Base-by-base conservation (phyloP, 2,797 vertebrate species). In the Coendou prehensilis region DNA sequence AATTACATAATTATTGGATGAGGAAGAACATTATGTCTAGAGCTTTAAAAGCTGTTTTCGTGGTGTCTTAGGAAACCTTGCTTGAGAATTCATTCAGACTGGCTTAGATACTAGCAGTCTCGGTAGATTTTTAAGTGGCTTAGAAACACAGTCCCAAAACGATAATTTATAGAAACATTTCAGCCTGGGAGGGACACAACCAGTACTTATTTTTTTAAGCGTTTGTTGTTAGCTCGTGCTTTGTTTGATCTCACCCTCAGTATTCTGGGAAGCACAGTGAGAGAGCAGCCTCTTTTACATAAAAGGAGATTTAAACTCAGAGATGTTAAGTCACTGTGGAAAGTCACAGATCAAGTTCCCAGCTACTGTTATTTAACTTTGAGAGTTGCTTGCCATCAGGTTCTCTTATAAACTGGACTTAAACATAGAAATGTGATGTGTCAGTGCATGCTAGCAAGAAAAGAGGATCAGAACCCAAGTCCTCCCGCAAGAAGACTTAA, bases 271-370 rank as follows among this genome's bases (percentile, higher is more conserved):
- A 97, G 67, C 56, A 28, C 80, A 1, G 0, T 79, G 83, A 89
- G 94, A 94, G 73, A 94, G 80, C 57, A 87, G 47, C 84, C 56
- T 97, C 61, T 93, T 97, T 93, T 94, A 93, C 64, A 69, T 96
- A 96, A 92, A 93, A 89, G 94, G 83, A 97, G 30, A 82, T 91
- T 97, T 93, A 78, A 96, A 93, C 83, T 95, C 80, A 88, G 96
- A 94, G 56, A 89, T 26, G 0, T 64, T 93, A 91, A 97, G 87
- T 93, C 95, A 92, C 83, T 80, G 52, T 94, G 87, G 95, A 85
- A 95, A 96, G 94, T 95, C 89, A 91, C 73, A 93, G 81, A 88
- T 95, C 67, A 96, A 87, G 87, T 87, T 93, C 56, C 81, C 86
- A 85, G 78, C 50, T 89, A 67, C 84, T 56, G 6, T 80, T 93